A percentile compares a stretch with the other conserved stretches of the same genome.
These are phyloP conservation scores for Crax fasciolata DNA, from an alignment of 2,797 vertebrate genomes.

Conservation along the genomic window DNA sequence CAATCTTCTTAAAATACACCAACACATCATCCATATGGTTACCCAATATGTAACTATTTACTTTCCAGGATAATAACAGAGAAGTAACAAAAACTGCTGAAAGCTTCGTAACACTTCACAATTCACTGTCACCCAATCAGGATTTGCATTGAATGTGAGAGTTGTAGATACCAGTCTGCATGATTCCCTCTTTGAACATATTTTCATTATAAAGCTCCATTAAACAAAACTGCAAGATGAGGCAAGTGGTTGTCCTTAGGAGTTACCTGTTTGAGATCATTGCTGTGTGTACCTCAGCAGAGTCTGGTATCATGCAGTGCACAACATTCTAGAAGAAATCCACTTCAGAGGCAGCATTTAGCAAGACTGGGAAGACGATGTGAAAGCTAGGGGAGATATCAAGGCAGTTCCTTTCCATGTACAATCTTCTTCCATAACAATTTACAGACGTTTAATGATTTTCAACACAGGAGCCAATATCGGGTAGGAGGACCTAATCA, in stretches of 20 bases:
- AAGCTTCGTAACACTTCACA: background rate
- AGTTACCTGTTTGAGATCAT: background rate
- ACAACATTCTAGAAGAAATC: background rate
- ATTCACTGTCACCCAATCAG: background rate
- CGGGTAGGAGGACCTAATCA: background rate
- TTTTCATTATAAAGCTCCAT: background rate
- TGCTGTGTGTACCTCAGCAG: background rate
- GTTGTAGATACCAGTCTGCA: background rate
- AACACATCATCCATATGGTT: slow-evolving; percentile 68
- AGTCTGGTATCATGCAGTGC: background rate
- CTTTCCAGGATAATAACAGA: slow-evolving; percentile 39
- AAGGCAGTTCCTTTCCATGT: background rate
- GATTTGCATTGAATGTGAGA: background rate
- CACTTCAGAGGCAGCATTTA: background rate
- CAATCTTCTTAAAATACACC: slow-evolving; percentile 73
- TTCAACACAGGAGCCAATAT: background rate
- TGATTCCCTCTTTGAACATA: background rate
- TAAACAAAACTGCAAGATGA: background rate
- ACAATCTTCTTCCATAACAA: background rate
- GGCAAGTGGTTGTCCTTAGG: background rate
- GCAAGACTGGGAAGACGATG: background rate
- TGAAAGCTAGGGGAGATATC: background rate
- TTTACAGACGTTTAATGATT: background rate
- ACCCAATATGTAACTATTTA: slow-evolving; percentile 70
- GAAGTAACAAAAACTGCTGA: slow-evolving; percentile 31